phyloP scores from a whole-genome alignment of 2,888 invertebrate species.

The Habroteleia sp. region DNA sequence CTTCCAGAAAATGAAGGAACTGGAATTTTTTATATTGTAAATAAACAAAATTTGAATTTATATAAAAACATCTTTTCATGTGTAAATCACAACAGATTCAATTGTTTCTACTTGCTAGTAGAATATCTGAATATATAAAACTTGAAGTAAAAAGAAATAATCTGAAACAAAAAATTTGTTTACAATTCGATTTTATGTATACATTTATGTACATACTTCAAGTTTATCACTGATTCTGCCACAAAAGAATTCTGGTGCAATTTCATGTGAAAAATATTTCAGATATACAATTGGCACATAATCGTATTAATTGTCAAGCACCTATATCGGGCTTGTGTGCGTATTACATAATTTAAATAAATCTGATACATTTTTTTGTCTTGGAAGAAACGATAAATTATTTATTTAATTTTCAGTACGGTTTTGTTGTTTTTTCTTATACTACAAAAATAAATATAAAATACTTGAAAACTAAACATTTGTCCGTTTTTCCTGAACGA shows the following conservation, averaged over 20 bases:
- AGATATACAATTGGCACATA: slow-evolving; percentile 20
- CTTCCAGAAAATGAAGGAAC: no score
- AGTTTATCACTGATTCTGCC: not conserved
- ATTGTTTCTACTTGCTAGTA: no score
- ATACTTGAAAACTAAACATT: not conserved
- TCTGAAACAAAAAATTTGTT: not conserved
- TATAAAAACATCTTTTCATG: no score
- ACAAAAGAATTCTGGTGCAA: slow-evolving; percentile 1
- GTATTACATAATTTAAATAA: slow-evolving; percentile 3
- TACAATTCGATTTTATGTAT: slow-evolving; percentile 14
- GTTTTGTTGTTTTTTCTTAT: not conserved
- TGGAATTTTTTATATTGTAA: no score
- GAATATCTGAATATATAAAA: no score
- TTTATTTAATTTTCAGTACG: slow-evolving; percentile 14
- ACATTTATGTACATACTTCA: slow-evolving; percentile 25
- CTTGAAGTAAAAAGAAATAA: no score
- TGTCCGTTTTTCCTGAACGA: not conserved
- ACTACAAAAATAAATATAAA: not conserved
- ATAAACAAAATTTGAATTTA: no score
- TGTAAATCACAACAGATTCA: no score
- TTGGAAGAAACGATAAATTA: slow-evolving; percentile 25
- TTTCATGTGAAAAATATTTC: slow-evolving; percentile 9
- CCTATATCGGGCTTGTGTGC: slow-evolving; percentile 2
- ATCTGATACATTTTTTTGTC: slow-evolving; percentile 18
- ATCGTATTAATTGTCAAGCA: slow-evolving; percentile 1